phyloP scores from a whole-genome alignment of 2,888 invertebrate species.

The Heterodera filipjevi region DNA sequence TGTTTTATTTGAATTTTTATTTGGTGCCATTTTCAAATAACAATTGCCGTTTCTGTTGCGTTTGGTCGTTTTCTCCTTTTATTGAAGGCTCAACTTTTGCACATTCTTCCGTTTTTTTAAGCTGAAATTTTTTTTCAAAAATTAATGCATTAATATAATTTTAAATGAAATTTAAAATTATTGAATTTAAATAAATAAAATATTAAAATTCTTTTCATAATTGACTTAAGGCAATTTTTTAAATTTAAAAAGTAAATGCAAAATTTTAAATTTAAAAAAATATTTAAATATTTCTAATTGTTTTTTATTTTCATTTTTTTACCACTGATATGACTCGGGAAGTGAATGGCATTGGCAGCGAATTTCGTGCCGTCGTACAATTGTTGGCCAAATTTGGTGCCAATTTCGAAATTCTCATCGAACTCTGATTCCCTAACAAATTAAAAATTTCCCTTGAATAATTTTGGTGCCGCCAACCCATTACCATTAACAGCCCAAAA shows the following conservation, averaged over 20 bases:
- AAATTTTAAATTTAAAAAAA: background rate
- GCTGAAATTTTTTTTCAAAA: background rate
- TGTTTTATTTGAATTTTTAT: background rate
- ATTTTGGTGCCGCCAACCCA: background rate
- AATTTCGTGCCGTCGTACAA: background rate
- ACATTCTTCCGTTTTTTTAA: background rate
- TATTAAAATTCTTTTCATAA: background rate
- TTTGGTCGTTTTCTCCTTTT: background rate
- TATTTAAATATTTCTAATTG: background rate
- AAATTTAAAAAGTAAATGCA: background rate
- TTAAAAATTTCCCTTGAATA: background rate
- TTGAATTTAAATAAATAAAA: background rate
- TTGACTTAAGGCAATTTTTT: background rate
- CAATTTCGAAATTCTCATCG: background rate
- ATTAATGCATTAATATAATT: background rate
- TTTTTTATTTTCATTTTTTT: too few relatives aligned
- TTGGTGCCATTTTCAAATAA: background rate
- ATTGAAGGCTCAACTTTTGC: background rate
- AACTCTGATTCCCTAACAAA: background rate
- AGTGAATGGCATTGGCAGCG: background rate
- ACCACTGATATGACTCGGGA: background rate
- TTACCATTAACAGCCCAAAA: background rate
- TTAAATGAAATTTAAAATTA: background rate
- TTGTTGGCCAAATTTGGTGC: background rate
- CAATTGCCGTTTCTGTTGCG: background rate